phyloP scores from a whole-genome alignment of 2,797 vertebrate species.

The Ammospiza maritima region DNA sequence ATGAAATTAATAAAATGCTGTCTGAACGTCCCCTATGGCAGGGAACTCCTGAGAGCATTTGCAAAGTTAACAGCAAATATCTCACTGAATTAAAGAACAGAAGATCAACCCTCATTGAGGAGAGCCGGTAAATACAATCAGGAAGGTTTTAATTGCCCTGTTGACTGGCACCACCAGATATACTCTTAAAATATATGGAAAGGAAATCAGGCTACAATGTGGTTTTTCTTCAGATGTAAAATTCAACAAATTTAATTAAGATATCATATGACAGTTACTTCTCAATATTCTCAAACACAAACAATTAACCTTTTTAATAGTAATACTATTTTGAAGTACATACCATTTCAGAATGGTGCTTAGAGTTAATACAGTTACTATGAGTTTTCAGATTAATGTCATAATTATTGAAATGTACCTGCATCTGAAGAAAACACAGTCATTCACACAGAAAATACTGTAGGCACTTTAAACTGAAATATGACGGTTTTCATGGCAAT shows the following conservation, averaged over 20 bases:
- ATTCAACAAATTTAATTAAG: neutral
- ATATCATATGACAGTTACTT: neutral
- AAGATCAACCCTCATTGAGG: neutral
- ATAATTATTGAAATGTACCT: neutral
- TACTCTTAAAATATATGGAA: neutral
- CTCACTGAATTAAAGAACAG: neutral
- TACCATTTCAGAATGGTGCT: neutral
- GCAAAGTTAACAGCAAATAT: rapidly evolving
- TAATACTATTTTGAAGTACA: neutral
- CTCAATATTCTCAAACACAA: neutral
- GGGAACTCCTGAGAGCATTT: rapidly evolving
- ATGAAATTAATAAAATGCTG: neutral
- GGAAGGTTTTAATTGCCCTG: neutral
- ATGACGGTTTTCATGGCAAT: neutral
- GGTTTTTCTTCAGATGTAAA: neutral
- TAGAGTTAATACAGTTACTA: neutral
- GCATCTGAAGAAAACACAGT: neutral
- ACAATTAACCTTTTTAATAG: neutral
- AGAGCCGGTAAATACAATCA: neutral
- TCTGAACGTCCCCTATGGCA: neutral
- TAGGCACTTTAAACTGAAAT: neutral
- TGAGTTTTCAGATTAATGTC: neutral
- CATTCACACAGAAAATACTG: neutral
- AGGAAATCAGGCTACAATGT: neutral
- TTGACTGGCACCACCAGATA: neutral